Evolutionary conservation across 64 coral and sea anemone species (phyloP).

Genomic region (Montipora capricornis): DNA sequence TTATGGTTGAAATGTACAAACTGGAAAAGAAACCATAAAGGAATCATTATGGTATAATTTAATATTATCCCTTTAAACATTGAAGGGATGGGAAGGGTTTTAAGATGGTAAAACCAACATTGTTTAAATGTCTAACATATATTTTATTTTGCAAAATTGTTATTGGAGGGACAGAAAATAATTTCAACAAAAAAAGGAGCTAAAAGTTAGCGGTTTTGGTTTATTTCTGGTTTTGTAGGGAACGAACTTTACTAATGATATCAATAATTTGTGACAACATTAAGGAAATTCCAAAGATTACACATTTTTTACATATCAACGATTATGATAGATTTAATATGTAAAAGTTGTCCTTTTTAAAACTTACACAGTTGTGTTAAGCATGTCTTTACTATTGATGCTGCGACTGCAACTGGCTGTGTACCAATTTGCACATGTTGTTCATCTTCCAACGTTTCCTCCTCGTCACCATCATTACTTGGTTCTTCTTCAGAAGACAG

Average conservation of each 20-base stretch:
- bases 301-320: no score
- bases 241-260: no score
- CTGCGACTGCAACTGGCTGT: constrained; percentile 18
- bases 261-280: no score
- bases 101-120: not conserved
- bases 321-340: not conserved
- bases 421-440: constrained; percentile 18
- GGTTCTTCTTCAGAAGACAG: not conserved
- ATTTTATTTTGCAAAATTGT: no score
- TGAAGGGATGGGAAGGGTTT: not conserved
- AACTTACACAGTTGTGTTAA: constrained; percentile 28
- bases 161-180: no score
- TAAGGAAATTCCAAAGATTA: no score
- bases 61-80: not conserved
- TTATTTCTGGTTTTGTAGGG: no score
- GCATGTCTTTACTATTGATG: constrained; percentile 24
- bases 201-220: no score
- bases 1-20: not conserved
- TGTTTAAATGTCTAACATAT: no score
- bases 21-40: not conserved
- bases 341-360: constrained; percentile 4
- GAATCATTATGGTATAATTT: not conserved
- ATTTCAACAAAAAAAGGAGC: no score
- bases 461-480: not conserved
- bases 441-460: not conserved